A percentile compares a stretch with the other conserved stretches of the same genome.
Conservation (phyloP, 2,888 invertebrate species). For the Neoitamus cyanurus region DNA sequence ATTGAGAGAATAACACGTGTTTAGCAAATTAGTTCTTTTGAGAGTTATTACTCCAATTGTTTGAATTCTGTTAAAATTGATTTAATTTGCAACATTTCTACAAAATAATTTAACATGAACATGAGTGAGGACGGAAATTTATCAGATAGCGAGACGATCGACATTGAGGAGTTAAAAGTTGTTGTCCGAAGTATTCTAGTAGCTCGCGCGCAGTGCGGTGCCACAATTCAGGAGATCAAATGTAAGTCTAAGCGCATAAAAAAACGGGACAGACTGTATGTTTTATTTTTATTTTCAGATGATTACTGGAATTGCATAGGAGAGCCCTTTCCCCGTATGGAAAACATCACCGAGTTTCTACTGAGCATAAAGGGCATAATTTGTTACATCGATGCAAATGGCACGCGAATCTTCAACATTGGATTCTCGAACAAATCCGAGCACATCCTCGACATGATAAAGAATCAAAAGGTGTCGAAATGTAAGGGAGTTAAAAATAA, state of each 20-base stretch:
- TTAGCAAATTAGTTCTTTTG: not conserved
- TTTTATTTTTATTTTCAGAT: constrained; percentile 54
- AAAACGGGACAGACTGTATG: too few species aligned
- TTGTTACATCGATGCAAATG: constrained; percentile 59
- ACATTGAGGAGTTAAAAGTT: constrained; percentile 58
- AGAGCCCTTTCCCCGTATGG: constrained; percentile 59
- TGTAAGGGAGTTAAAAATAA: not conserved
- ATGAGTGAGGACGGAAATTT: not conserved
- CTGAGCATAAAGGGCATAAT: constrained; percentile 60
- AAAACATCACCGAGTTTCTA: constrained; percentile 62
- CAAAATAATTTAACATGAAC: too few species aligned
- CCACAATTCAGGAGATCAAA: constrained; percentile 62
- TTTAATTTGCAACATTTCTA: not conserved
- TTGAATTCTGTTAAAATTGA: not conserved
- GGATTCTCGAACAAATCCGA: constrained; percentile 59
- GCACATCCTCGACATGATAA: constrained; percentile 62
- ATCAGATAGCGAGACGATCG: not conserved
- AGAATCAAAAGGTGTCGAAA: constrained; percentile 58
- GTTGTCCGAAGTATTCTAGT: constrained; percentile 62
- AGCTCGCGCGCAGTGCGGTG: constrained; percentile 62
- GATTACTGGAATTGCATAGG: constrained; percentile 62
- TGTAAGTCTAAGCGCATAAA: constrained; percentile 55
- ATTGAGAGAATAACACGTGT: not conserved
- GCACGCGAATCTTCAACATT: constrained; percentile 62
- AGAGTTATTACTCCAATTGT: not conserved